Evolutionary conservation across 2,888 invertebrate species (phyloP).

Genomic region (Eupithecia abbreviata): DNA sequence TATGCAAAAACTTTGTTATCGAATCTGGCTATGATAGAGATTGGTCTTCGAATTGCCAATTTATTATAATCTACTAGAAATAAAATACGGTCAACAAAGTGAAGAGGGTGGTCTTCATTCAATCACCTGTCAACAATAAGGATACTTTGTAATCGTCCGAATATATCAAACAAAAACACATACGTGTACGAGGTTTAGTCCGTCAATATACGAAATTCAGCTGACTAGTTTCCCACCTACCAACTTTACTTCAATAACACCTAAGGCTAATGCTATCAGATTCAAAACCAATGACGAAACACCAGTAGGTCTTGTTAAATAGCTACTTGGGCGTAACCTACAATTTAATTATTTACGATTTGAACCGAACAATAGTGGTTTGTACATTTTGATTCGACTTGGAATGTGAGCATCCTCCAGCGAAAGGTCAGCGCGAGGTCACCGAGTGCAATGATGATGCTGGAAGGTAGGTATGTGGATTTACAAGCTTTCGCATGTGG

Average conservation of each 20-base stretch:
- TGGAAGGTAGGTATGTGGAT: conserved; percentile 50
- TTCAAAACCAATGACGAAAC: conserved; percentile 35
- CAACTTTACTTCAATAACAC: background rate
- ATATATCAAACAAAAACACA: no score
- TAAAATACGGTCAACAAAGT: no score
- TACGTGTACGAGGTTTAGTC: no score
- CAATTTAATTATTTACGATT: conserved; percentile 45
- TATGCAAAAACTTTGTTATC: no score
- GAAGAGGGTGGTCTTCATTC: no score
- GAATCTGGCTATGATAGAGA: no score
- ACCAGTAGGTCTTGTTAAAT: conserved; percentile 37
- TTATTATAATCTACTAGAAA: no score
- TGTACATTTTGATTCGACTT: conserved; percentile 65
- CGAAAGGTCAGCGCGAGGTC: conserved; percentile 75
- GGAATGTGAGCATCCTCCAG: conserved; percentile 78
- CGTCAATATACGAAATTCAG: background rate
- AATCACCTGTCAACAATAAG: no score
- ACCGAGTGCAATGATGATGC: conserved; percentile 55
- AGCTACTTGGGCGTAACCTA: conserved; percentile 43
- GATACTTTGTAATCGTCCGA: no score
- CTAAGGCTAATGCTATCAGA: conserved; percentile 2
- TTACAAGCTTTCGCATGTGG: background rate
- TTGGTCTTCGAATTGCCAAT: no score
- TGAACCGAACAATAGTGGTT: conserved; percentile 60
- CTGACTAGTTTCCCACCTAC: background rate